Evolutionary conservation across 2,888 invertebrate species (phyloP).

Genomic region (Cheilosia soror): DNA sequence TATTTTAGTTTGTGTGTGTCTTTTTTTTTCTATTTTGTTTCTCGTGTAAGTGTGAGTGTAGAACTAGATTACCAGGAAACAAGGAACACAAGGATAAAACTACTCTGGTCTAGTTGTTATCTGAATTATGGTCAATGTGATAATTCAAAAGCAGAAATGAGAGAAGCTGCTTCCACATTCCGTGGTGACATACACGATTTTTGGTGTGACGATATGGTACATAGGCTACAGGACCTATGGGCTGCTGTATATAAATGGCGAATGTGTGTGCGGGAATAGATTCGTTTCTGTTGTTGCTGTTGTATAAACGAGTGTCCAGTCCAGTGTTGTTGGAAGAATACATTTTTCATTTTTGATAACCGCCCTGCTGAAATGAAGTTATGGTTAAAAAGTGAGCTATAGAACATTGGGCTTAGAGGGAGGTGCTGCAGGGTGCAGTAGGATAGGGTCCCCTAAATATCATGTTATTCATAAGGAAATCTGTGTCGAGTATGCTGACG

Average conservation of each 20-base stretch:
- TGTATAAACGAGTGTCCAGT: constrained; percentile 35
- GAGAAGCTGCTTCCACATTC: constrained; percentile 65
- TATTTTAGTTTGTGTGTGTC: background rate
- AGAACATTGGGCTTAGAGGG: background rate
- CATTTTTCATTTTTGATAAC: constrained; percentile 67
- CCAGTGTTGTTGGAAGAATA: constrained; percentile 43
- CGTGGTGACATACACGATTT: constrained; percentile 72
- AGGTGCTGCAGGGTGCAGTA: background rate
- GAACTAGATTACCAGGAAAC: constrained; percentile 70
- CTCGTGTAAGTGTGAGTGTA: constrained; percentile 35
- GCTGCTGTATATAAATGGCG: no score
- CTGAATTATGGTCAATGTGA: constrained; percentile 77
- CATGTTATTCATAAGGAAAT: constrained; percentile 34
- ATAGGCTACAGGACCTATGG: background rate
- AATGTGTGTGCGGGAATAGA: background rate
- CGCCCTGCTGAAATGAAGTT: constrained; percentile 54
- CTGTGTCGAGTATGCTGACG: constrained; percentile 19
- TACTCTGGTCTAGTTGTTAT: constrained; percentile 75
- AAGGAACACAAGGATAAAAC: constrained; percentile 60
- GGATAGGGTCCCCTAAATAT: background rate
- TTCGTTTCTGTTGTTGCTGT: constrained; percentile 47
- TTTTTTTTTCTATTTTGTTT: constrained; percentile 14
- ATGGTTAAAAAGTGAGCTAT: constrained; percentile 23
- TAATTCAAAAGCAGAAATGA: constrained; percentile 76
- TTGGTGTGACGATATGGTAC: constrained; percentile 59